Evolutionary conservation across 2,797 vertebrate species (phyloP).

Genomic region (Anomalospiza imberbis): DNA sequence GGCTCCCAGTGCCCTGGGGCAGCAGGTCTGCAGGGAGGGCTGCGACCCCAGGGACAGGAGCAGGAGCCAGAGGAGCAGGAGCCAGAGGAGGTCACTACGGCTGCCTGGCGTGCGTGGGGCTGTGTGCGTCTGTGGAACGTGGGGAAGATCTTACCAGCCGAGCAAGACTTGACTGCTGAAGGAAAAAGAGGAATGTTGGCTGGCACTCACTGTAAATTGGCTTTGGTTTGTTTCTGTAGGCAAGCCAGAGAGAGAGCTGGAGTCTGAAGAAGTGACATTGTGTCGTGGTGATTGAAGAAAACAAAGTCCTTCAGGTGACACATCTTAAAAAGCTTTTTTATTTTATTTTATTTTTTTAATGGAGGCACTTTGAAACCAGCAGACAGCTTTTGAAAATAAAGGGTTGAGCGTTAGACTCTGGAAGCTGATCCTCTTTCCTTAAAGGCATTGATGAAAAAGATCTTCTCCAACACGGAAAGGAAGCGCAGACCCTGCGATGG

Average conservation of each 20-base stretch:
- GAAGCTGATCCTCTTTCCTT: background rate
- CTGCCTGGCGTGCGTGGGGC: background rate
- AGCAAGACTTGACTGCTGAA: background rate
- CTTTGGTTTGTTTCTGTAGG: background rate
- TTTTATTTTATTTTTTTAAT: background rate
- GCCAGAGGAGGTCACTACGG: background rate
- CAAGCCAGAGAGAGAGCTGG: background rate
- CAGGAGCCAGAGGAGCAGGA: background rate
- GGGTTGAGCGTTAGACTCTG: background rate
- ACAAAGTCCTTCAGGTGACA: background rate
- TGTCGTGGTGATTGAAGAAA: background rate
- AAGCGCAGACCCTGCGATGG: background rate
- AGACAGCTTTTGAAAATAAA: background rate
- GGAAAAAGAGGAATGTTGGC: background rate
- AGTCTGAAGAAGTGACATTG: background rate
- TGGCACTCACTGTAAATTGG: background rate
- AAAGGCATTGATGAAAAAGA: background rate
- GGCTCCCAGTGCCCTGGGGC: background rate
- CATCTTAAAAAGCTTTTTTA: background rate
- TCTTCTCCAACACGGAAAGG: background rate
- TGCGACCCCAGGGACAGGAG: background rate
- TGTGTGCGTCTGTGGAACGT: rapidly evolving
- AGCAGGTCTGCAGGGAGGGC: background rate
- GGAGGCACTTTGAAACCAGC: background rate
- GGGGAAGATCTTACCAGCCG: background rate